Base-by-base conservation (phyloP, 2,797 vertebrate species). In the Odontamblyopus rebecca region DNA sequence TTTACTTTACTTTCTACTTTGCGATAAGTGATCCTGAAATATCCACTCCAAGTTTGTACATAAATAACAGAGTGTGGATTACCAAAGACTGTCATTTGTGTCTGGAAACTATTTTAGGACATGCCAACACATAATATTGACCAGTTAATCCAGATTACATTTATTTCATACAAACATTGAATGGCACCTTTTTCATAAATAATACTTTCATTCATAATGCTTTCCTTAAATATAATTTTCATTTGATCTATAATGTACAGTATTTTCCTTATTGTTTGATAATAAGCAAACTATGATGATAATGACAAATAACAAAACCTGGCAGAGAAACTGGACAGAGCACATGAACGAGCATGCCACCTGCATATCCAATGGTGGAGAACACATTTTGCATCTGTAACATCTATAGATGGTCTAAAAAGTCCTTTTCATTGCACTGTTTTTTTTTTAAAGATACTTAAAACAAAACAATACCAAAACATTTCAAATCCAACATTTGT, bases 131-230 rank as follows among this genome's bases (percentile, higher is more conserved):
- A 26, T 0, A 61, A 59, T 13, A 53, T 9, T 73, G 7, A 38
- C 61, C 61, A 41, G 7, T 18, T 32, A 13, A 4, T 63, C 70
- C 63, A 8, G 53, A 75, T 26, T 71, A 77, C 54, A 54, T 88
- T 87, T 75, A 71, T 86, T 80, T n/a, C 75, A 51, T 81, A 89
- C 80, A 91, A 91, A 91, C 84, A 89, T 41, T 76, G 74, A 87
- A 91, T 88, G 85, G 84, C 88, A 87, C 86, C 81, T 83, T 65
- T 80, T 84, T 86, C 73, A 85, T 81, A 84, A 85, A 85, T 83
- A 84, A 86, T 84, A 86, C 72, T 82, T 85, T 74, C 29, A 85
- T 3, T 67, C 75, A 76, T n/a, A 60, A 70, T 56, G 76, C 44
- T 88, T 59, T 86, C 59, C 78, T 82, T 71, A 85, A 84, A 87